Percentiles rank a stretch among this genome's conserved stretches.
Conservation (phyloP, 2,888 invertebrate genomes). For the Agonopterix heracliana region DNA sequence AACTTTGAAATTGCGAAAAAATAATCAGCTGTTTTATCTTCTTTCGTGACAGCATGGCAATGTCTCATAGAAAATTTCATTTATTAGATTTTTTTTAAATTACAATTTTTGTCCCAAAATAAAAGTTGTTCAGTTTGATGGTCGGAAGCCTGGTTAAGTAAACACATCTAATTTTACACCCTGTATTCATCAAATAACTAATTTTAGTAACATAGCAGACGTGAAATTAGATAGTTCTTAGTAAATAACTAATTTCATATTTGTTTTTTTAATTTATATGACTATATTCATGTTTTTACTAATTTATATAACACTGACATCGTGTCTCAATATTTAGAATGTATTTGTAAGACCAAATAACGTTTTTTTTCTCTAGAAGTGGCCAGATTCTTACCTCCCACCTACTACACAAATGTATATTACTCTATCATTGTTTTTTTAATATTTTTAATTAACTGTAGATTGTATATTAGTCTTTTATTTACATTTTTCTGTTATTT, state of each 20-base stretch:
- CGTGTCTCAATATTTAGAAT: slow-evolving; percentile 11
- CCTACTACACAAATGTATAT: slow-evolving; percentile 64
- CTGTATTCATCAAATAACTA: too few relatives aligned
- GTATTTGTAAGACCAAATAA: slow-evolving; percentile 37
- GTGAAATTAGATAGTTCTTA: slow-evolving; percentile 14
- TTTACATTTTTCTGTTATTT: slow-evolving; percentile 22
- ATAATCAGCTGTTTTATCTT: too few relatives aligned
- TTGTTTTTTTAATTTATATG: slow-evolving; percentile 12
- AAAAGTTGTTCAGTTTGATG: too few relatives aligned
- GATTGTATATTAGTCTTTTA: slow-evolving; percentile 35
- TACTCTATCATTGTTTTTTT: slow-evolving; percentile 45
- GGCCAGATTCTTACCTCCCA: slow-evolving; percentile 60
- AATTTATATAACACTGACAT: slow-evolving; percentile 7
- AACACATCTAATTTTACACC: too few relatives aligned
- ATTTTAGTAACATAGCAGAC: slow-evolving; percentile 8
- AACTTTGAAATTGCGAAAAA: too few relatives aligned
- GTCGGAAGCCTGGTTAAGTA: too few relatives aligned
- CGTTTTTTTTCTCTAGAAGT: slow-evolving; percentile 35
- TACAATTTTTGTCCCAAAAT: too few relatives aligned
- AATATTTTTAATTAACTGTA: slow-evolving; percentile 40
- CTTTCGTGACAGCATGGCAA: too few relatives aligned
- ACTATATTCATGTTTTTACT: slow-evolving; percentile 1
- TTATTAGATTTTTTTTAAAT: too few relatives aligned
- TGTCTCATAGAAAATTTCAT: too few relatives aligned
- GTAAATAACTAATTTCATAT: slow-evolving; percentile 16